Base-by-base conservation (phyloP, 2,797 vertebrate genomes). In the Rachycentron canadum region DNA sequence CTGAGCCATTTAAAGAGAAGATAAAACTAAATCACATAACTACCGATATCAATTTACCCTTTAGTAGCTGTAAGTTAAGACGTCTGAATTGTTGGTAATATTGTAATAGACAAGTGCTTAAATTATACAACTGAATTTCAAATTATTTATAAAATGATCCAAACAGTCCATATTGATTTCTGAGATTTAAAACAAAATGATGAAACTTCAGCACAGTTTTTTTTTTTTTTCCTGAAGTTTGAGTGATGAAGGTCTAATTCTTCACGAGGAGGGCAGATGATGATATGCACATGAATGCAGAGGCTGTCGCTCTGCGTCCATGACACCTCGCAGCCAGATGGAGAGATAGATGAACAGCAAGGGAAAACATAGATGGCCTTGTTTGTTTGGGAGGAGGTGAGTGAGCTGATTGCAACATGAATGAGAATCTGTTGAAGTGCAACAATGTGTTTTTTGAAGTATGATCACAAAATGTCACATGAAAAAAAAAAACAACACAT, bases 191-290 rank as follows among this genome's bases (percentile, higher is more conserved):
- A 76, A 68, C 58, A 52, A 71, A 52, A 55, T 12, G 53, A 40
- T n/a, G 23, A 72, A 83, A 71, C 62, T 62, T 74, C 12, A 58
- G 40, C 50, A 62, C 28, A 41, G 45, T 38, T 58, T 56, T 41
- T 61, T 14, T 21, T 43, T 43, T 43, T 43, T 43, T 43, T 17
- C 43, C 16, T 25, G 41, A 26, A 38, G 47, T 85, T 78, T 93
- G 90, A 92, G 79, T 69, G 88, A 92, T 92, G 89, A 91, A 82
- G 63, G 77, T 43, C 73, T 88, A 86, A 93, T 91, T 85, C 56
- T 26, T 65, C 69, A 60, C 32, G 90, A 90, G 70, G 73, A 82
- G 84, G 83, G 83, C 63, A 81, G 86, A 88, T 85, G 81, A 89
- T 86, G 88, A 86, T 86, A 70, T 81, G 82, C 81, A 85, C 79